Evolutionary conservation across 2,888 invertebrate species (phyloP).

Genomic region (Cinara cedri): DNA sequence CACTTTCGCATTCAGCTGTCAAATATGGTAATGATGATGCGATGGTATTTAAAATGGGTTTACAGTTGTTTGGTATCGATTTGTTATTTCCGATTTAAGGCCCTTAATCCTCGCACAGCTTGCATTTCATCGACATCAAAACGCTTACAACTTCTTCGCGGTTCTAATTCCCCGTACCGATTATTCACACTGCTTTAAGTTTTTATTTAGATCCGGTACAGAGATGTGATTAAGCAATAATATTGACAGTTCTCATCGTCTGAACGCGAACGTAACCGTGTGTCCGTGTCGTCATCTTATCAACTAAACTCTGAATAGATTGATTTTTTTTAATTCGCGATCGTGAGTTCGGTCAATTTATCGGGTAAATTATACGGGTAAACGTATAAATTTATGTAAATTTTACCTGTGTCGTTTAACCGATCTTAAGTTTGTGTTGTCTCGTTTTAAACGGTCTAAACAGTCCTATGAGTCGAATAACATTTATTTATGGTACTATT

Average conservation of each 20-base stretch:
- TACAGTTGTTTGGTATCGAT: not conserved
- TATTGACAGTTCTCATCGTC: not conserved
- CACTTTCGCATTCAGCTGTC: slow-evolving; percentile 11
- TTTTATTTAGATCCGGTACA: not conserved
- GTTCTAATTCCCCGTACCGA: slow-evolving; percentile 10
- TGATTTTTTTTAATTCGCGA: no score
- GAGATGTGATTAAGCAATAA: not conserved
- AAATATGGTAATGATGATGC: slow-evolving; percentile 7
- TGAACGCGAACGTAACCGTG: not conserved
- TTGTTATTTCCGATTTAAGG: not conserved
- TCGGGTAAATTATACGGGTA: no score
- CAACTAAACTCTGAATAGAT: not conserved
- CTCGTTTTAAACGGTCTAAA: no score
- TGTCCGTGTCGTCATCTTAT: not conserved
- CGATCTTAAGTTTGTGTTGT: no score
- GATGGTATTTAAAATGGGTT: slow-evolving; percentile 1
- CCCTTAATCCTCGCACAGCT: not conserved
- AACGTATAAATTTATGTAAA: no score
- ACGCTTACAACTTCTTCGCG: not conserved
- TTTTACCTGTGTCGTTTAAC: no score
- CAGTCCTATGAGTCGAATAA: no score
- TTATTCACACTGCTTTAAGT: not conserved
- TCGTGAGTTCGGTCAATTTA: no score
- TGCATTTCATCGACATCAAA: slow-evolving; percentile 1
- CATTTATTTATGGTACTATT: no score